Evolutionary conservation across 2,888 invertebrate genomes (phyloP).

Genomic region (Tetanocera ferruginea): DNA sequence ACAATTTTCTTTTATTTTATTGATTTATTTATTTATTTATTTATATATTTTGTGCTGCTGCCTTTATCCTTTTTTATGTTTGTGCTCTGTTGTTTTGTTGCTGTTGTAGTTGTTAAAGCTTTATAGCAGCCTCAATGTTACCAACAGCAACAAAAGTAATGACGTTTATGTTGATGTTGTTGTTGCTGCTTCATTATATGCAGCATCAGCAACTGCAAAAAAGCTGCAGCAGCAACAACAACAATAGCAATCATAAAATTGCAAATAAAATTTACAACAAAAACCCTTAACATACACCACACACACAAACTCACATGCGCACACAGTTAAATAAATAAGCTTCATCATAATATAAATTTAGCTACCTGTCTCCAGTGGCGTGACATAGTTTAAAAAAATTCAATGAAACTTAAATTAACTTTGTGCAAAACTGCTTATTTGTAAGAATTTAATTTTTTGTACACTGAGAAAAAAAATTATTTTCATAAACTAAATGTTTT

Average conservation of each 20-base stretch:
- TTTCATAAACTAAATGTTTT: too few relatives aligned
- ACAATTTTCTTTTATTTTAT: conserved; percentile 36
- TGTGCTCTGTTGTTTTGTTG: conserved; percentile 12
- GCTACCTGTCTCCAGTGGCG: conserved; percentile 25
- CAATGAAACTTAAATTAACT: not conserved
- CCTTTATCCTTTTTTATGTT: conserved; percentile 28
- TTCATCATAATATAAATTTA: not conserved
- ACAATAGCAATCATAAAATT: conserved; percentile 13
- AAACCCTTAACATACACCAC: conserved; percentile 26
- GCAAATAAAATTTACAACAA: conserved; percentile 18
- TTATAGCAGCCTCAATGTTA: conserved; percentile 44
- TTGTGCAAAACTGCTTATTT: not conserved
- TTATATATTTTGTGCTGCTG: conserved; percentile 23
- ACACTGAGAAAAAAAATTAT: too few relatives aligned
- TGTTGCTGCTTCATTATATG: conserved; percentile 33
- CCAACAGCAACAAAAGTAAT: conserved; percentile 38
- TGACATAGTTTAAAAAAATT: not conserved
- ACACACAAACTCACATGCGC: not conserved
- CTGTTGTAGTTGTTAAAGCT: conserved; percentile 18
- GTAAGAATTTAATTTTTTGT: not conserved
- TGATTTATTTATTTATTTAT: conserved; percentile 23
- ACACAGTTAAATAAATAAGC: not conserved
- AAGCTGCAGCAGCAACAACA: conserved; percentile 43
- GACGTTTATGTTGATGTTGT: conserved; percentile 25
- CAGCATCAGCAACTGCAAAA: conserved; percentile 54